Conservation (phyloP, 2,888 invertebrate genomes). For the Scaptomyza polygonia region DNA sequence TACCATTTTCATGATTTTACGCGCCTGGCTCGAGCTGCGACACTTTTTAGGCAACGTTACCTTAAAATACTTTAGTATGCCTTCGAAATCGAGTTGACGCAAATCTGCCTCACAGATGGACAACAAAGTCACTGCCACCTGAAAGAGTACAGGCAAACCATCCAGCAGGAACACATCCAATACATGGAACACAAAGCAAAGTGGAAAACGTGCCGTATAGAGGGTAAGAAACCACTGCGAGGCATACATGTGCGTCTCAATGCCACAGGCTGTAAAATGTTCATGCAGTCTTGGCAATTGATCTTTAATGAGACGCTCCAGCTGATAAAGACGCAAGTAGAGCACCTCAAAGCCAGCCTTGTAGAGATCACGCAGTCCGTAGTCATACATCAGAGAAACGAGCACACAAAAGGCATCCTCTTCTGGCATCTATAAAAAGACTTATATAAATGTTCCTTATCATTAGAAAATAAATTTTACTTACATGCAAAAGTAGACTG, state of each 20-base stretch:
- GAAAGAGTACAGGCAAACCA: conserved; percentile 97
- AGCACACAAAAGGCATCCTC: conserved; percentile 99
- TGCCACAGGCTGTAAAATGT: conserved; percentile 92
- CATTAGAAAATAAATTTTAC: conserved; percentile 78
- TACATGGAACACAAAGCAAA: conserved; percentile 98
- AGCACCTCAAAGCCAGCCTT: conserved; percentile 98
- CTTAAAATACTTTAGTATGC: conserved; percentile 98
- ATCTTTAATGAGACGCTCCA: conserved; percentile 94
- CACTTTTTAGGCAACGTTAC: conserved; percentile 98
- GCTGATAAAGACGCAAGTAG: conserved; percentile 96
- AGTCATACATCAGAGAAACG: conserved; percentile 98
- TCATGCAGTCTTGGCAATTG: conserved; percentile 92
- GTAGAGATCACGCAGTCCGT: conserved; percentile 96
- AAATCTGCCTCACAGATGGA: conserved; percentile 96
- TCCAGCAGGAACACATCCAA: conserved; percentile 97
- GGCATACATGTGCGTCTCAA: conserved; percentile 99
- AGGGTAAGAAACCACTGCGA: conserved; percentile 99
- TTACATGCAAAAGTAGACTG: conserved; percentile 96
- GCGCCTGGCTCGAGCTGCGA: conserved; percentile 94
- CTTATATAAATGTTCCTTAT: not conserved
- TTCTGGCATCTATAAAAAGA: conserved; percentile 95
- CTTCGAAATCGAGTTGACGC: conserved; percentile 97
- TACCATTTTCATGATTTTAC: conserved; percentile 94
- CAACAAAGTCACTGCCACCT: conserved; percentile 96
- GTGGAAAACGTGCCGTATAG: conserved; percentile 99